phyloP scores from a whole-genome alignment of 2,797 vertebrate species.

The Schizopygopsis pylzovi region DNA sequence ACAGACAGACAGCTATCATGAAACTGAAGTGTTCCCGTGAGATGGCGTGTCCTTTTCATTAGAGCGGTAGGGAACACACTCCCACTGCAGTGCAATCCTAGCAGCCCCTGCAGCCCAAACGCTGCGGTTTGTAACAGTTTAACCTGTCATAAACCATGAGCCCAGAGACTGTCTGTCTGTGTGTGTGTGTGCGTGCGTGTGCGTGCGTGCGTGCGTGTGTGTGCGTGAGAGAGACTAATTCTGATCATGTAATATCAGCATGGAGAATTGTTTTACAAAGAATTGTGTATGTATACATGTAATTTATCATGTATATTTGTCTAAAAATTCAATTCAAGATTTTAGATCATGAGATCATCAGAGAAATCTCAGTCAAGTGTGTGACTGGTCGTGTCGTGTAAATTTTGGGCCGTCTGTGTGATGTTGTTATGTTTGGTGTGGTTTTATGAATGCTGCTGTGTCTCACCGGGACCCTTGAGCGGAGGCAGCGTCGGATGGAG shows the following conservation, averaged over 20 bases:
- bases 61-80: slow-evolving; percentile 71
- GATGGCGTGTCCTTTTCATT: slow-evolving; percentile 76
- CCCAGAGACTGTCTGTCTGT: slow-evolving; percentile 38
- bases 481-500: slow-evolving; percentile 91
- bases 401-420: background rate
- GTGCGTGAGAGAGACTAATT: too few species aligned
- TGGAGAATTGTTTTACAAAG: background rate
- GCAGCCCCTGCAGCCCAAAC: slow-evolving; percentile 34
- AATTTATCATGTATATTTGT: background rate
- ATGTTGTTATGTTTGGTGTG: background rate
- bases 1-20: slow-evolving; percentile 81
- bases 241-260: background rate
- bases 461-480: slow-evolving; percentile 83
- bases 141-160: slow-evolving; percentile 75
- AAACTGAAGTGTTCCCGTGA: slow-evolving; percentile 81
- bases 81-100: slow-evolving; percentile 11
- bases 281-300: background rate
- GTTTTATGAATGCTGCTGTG: background rate
- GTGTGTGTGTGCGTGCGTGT: background rate
- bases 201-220: too few species aligned
- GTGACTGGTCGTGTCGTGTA: slow-evolving; percentile 18
- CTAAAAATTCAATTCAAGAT: background rate
- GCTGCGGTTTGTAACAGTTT: slow-evolving; percentile 76
- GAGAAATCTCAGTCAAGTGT: background rate
- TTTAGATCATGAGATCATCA: background rate